Percentiles rank a stretch among this genome's conserved stretches.
Conservation (phyloP, 2,888 invertebrate species). For the Eurois occulta region DNA sequence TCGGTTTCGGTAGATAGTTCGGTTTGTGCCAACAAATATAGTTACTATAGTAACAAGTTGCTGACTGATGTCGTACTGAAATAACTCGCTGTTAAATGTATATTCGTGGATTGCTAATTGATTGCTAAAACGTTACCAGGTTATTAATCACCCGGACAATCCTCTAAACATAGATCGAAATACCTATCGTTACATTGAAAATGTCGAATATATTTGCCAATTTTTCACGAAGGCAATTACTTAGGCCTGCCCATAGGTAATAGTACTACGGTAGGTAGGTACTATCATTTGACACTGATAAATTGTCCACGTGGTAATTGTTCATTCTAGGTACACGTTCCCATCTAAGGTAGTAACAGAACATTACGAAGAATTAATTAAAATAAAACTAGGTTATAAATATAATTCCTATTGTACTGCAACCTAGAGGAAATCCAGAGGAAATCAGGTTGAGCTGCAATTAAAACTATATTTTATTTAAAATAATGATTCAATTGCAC, state of each 20-base stretch:
- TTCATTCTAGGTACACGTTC: not conserved
- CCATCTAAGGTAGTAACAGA: not conserved
- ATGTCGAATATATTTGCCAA: not conserved
- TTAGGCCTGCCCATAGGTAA: not conserved
- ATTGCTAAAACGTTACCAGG: not conserved
- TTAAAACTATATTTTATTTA: slow-evolving; percentile 24
- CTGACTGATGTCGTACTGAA: slow-evolving; percentile 12
- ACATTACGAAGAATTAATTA: slow-evolving; percentile 50
- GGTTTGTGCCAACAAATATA: slow-evolving; percentile 24
- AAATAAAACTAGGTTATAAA: slow-evolving; percentile 22
- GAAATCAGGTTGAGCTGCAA: slow-evolving; percentile 20
- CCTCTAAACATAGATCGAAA: not conserved
- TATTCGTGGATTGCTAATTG: not conserved
- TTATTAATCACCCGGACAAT: not conserved
- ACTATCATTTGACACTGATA: not conserved
- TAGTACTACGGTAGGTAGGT: not conserved
- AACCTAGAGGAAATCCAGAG: slow-evolving; percentile 26
- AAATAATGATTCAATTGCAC: slow-evolving; percentile 19
- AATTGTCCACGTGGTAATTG: not conserved
- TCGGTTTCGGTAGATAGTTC: not conserved
- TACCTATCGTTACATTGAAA: not conserved
- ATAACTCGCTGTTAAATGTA: not conserved
- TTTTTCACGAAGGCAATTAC: not conserved
- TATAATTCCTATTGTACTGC: slow-evolving; percentile 1
- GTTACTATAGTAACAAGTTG: slow-evolving; percentile 19